A percentile compares a stretch with the other conserved stretches of the same genome.
These are phyloP conservation scores for Heliconius himera DNA, from an alignment of 1,140 invertebrate genomes.

Conservation along the genomic window DNA sequence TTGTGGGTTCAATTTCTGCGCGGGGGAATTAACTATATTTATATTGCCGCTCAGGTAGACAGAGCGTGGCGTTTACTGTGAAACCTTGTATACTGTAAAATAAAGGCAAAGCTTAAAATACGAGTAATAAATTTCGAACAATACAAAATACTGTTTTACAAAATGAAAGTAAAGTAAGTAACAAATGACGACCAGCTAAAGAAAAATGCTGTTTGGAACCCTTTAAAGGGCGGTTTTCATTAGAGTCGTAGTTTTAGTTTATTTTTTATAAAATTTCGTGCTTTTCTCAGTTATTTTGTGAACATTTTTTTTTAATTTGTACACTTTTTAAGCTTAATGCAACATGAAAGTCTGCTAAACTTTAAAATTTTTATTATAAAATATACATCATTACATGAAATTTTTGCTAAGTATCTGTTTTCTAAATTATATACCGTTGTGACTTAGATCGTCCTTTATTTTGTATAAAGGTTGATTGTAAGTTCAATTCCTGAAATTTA, in stretches of 20 bases:
- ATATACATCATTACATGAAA: no score
- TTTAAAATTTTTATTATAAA: neutral
- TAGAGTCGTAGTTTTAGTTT: neutral
- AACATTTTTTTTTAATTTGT: neutral
- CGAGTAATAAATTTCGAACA: neutral
- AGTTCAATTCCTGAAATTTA: no score
- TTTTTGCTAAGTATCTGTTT: no score
- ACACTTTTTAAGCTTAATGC: neutral
- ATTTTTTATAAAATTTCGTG: neutral
- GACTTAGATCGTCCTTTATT: no score
- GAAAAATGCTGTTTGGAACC: neutral
- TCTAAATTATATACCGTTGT: no score
- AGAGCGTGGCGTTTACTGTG: no score
- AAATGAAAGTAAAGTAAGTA: neutral
- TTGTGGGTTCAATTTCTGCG: no score
- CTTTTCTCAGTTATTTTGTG: neutral
- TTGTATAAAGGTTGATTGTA: no score
- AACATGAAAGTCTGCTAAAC: neutral
- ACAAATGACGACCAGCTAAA: slow-evolving; percentile 7
- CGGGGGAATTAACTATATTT: no score
- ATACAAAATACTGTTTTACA: neutral
- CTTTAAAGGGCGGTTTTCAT: neutral
- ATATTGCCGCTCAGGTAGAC: no score
- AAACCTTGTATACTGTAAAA: neutral
- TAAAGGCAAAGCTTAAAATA: neutral